phyloP scores from a whole-genome alignment of 2,888 invertebrate genomes.

The Lysandra bellargus region DNA sequence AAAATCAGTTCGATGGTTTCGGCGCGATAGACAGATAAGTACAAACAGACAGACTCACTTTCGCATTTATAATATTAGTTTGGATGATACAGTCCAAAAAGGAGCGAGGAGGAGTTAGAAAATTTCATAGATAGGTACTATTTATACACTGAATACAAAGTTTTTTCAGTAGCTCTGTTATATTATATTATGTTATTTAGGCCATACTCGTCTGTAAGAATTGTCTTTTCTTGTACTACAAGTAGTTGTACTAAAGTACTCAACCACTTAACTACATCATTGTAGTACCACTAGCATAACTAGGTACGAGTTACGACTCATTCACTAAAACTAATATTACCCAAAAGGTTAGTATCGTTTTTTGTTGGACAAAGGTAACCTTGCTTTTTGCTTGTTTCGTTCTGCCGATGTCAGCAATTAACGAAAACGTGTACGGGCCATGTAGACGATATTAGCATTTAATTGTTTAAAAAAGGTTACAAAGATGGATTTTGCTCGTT shows the following conservation, averaged over 20 bases:
- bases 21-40: too few relatives aligned
- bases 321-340: background rate
- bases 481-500: background rate
- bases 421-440: background rate
- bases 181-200: too few relatives aligned
- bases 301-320: background rate
- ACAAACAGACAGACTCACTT: too few relatives aligned
- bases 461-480: background rate
- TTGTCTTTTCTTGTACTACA: background rate
- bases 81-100: too few relatives aligned
- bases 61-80: too few relatives aligned
- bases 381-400: conserved; percentile 10
- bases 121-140: too few relatives aligned
- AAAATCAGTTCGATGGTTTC: too few relatives aligned
- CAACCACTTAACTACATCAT: background rate
- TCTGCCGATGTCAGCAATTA: conserved; percentile 1
- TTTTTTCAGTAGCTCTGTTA: too few relatives aligned
- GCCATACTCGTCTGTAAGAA: background rate
- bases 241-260: background rate
- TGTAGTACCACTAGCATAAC: background rate
- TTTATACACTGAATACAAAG: too few relatives aligned
- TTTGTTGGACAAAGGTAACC: conserved; percentile 9
- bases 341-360: background rate
- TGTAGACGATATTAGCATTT: background rate
- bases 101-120: too few relatives aligned